These are phyloP conservation scores for Acinonyx jubatus DNA, from an alignment of 2,113 vertebrate genomes.

Conservation along the genomic window DNA sequence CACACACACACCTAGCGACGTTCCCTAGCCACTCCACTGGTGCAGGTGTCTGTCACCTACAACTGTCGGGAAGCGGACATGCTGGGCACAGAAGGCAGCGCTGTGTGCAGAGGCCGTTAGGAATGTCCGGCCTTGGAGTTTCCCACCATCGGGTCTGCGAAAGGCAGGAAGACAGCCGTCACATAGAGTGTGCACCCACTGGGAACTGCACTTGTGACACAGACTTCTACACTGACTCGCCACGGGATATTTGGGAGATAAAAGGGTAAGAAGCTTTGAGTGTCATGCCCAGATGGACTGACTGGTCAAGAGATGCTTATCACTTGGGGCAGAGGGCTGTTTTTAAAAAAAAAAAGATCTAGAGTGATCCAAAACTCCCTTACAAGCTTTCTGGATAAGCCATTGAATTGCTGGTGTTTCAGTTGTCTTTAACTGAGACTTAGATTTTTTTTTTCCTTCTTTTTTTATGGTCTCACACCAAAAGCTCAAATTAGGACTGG, in stretches of 20 bases:
- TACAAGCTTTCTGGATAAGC: not conserved
- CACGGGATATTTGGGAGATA: not conserved
- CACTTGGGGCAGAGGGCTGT: fast-evolving
- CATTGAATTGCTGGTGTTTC: not conserved
- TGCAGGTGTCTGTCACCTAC: not conserved
- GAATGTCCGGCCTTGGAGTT: fast-evolving
- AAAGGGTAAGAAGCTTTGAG: not conserved
- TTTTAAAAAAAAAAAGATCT: not conserved
- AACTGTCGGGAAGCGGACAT: not conserved
- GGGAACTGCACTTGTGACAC: fast-evolving
- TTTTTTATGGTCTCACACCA: not conserved
- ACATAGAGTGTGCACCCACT: fast-evolving
- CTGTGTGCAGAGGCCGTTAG: fast-evolving
- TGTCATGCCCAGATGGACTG: too few relatives aligned
- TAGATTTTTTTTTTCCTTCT: not conserved
- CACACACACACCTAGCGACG: constrained; percentile 64
- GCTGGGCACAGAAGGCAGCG: not conserved
- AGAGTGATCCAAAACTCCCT: not conserved
- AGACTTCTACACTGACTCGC: not conserved
- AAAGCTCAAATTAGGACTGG: not conserved
- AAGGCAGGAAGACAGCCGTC: too few relatives aligned
- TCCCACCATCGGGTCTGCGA: fast-evolving
- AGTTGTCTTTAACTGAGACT: not conserved
- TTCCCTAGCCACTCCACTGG: constrained; percentile 59
- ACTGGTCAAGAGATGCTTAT: not conserved